phyloP scores from a whole-genome alignment of 2,113 vertebrate genomes.

The Aegithalos caudatus region DNA sequence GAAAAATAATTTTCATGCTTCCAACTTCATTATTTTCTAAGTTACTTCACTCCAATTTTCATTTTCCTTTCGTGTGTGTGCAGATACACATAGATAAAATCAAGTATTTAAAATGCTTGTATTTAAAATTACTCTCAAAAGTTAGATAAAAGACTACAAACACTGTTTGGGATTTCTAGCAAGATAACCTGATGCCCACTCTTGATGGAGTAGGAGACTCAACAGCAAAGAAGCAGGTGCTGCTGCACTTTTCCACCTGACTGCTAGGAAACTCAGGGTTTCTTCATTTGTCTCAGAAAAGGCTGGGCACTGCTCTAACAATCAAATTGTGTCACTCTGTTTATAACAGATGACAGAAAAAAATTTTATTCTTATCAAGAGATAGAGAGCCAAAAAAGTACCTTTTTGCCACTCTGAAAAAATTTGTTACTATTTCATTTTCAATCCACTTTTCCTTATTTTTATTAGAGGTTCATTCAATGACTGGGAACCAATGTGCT shows the following conservation, averaged over 20 bases:
- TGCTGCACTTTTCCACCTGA: background rate
- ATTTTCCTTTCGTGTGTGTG: background rate
- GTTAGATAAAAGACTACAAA: background rate
- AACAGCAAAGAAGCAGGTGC: background rate
- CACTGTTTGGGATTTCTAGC: background rate
- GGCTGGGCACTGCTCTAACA: background rate
- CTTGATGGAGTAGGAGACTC: background rate
- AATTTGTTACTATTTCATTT: background rate
- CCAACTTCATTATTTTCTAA: background rate
- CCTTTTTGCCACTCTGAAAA: rapidly evolving
- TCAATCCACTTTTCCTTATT: background rate
- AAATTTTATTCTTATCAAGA: background rate
- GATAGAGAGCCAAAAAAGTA: background rate
- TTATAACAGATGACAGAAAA: rapidly evolving
- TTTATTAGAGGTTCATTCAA: background rate
- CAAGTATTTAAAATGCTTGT: background rate
- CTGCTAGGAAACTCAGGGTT: rapidly evolving
- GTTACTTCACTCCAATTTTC: background rate
- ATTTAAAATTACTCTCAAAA: background rate
- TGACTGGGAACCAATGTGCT: background rate
- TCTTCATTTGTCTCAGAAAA: background rate
- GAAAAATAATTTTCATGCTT: background rate
- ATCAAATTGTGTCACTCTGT: background rate
- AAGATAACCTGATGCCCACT: background rate
- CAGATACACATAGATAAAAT: background rate